Evolutionary conservation across 2,113 vertebrate genomes (phyloP), one percentile per base, ranked within the genome.

Genomic region (Gopherus evgoodei): DNA sequence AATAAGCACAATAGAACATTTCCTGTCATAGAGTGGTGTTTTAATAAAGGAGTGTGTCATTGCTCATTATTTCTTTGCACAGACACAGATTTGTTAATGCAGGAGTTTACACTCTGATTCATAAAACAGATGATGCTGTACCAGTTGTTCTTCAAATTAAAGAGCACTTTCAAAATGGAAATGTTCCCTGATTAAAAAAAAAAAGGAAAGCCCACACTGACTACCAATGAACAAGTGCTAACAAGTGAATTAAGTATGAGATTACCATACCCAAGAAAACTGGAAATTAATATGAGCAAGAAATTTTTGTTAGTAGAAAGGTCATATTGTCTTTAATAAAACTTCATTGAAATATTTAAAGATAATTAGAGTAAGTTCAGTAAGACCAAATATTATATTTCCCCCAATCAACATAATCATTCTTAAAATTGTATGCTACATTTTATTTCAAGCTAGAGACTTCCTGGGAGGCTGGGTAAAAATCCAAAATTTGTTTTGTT

Each of bases 81-180:
- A 56, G 81, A 56, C 84, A 69, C 86, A 52, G 57, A 72, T 86
- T 62, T 91, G 79, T 82, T 91, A 94, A 84, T 92, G 49, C 44
- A 88, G 52, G 21, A 81, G 50, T 91, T 79, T 92, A 57, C 86
- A 85, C 88, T 84, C 56, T 59, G 85, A 93, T 69, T 95, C 78
- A 91, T 54, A 90, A 91, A 81, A 79, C 69, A 78, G 59, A 54
- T 75, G 62, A 89, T 95, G 84, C n/a, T 35, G 47, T 57, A 83
- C 49, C 89, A 93, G 83, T 93, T 87, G 81, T 13, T 35, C 79
- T 42, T 52, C 35, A 82, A 91, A 94, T 86, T 85, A 96, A 92
- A 93, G 84, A 76, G 88, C 87, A 95, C 31, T 47, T 90, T 93
- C 84, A 96, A 94, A 86, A 21, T 85, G 88, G 95, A 88, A 90